Evolutionary conservation across 2,797 vertebrate genomes (phyloP).

Genomic region (Melanotaenia trifasciata): DNA sequence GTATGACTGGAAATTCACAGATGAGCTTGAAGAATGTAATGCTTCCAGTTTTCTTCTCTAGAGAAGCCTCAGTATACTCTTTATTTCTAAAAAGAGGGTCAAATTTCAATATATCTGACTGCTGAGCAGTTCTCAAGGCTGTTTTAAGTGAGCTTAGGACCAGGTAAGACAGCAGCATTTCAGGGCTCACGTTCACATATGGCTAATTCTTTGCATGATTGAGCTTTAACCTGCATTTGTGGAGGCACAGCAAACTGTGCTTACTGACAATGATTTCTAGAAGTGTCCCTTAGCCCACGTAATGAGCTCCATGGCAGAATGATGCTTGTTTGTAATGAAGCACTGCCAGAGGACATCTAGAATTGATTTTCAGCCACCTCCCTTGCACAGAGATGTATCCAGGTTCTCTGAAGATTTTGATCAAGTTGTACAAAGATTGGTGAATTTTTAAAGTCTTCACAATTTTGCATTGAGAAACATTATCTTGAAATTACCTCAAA

Average conservation of each 20-base stretch:
- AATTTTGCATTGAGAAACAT: background rate
- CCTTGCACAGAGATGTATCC: background rate
- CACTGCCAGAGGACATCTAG: too few species aligned
- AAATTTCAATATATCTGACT: too few species aligned
- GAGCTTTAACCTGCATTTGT: background rate
- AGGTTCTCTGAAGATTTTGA: background rate
- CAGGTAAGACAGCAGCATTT: background rate
- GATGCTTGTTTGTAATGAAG: background rate
- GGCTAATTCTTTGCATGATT: background rate
- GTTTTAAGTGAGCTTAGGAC: background rate
- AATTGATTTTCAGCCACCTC: background rate
- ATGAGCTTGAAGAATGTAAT: constrained; percentile 36
- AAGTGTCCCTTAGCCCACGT: background rate
- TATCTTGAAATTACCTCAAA: too few species aligned
- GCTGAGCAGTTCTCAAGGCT: too few species aligned
- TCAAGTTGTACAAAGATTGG: too few species aligned
- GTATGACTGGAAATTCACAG: constrained; percentile 25
- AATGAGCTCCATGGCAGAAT: background rate
- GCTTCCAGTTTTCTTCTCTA: constrained; percentile 22
- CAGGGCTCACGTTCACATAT: background rate
- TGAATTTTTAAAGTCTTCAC: background rate
- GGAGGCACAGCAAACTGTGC: background rate
- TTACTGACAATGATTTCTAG: background rate
- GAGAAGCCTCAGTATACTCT: constrained; percentile 6
- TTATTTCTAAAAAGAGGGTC: too few species aligned